Conservation (phyloP, 2,888 invertebrate genomes). For the Anthophora plumipes region DNA sequence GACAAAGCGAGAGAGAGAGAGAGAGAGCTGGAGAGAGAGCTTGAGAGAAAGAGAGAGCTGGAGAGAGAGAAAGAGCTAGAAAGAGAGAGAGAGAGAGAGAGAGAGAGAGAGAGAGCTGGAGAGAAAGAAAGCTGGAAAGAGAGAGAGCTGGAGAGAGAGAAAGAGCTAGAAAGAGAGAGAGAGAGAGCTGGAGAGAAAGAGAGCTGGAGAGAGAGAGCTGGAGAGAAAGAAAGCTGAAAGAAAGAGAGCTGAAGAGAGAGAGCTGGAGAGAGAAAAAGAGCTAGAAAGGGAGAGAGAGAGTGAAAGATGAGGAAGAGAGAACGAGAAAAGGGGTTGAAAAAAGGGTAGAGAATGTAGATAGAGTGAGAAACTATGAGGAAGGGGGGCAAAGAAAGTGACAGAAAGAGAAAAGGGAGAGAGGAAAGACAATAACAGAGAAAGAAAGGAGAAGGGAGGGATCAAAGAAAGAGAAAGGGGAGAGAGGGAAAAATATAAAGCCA, state of each 20-base stretch:
- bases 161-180: constrained; percentile 23
- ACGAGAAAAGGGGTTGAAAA: too few relatives aligned
- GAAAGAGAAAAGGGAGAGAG: constrained; percentile 29
- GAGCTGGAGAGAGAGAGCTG: too few relatives aligned
- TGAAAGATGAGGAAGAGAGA: too few relatives aligned
- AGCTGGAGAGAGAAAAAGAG: constrained; percentile 13
- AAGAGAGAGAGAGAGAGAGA: constrained; percentile 26
- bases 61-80: too few relatives aligned
- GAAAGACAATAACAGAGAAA: neutral
- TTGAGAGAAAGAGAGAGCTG: neutral
- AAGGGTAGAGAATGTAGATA: too few relatives aligned
- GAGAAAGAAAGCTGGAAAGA: too few relatives aligned
- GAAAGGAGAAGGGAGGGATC: neutral
- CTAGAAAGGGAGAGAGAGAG: constrained; percentile 21
- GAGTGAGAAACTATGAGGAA: neutral
- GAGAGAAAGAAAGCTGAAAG: constrained; percentile 29
- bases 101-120: neutral
- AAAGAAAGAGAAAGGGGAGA: constrained; percentile 9
- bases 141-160: too few relatives aligned
- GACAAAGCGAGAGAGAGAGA: neutral
- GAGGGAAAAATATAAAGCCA: neutral
- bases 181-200: constrained; percentile 1
- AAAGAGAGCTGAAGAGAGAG: constrained; percentile 3
- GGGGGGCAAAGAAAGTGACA: constrained; percentile 13
- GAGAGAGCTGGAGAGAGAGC: constrained; percentile 11